Percentiles rank a stretch among this genome's conserved stretches.
Evolutionary conservation across 2,797 vertebrate genomes (phyloP).

Genomic region (Poliocrania exsul): DNA sequence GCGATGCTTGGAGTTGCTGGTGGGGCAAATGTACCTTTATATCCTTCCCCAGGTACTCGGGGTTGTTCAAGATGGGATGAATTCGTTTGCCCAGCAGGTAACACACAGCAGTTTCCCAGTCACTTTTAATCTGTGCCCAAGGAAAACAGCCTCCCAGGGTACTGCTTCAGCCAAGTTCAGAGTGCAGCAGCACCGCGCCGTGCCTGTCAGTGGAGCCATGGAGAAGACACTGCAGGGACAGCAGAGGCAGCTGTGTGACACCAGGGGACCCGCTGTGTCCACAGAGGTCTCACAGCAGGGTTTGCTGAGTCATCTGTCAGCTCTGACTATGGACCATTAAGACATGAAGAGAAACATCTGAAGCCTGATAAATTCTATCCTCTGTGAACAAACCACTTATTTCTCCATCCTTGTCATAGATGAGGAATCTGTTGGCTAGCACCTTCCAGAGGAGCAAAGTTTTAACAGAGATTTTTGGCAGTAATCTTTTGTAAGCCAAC

Average conservation of each 20-base stretch:
- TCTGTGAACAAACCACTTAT: not conserved
- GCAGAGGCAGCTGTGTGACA: not conserved
- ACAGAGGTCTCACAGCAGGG: rapidly evolving
- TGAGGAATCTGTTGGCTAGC: not conserved
- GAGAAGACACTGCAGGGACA: not conserved
- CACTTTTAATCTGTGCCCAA: not conserved
- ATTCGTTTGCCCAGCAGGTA: not conserved
- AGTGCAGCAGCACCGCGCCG: rapidly evolving
- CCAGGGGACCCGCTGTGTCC: rapidly evolving
- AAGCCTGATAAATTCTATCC: not conserved
- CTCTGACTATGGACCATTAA: not conserved
- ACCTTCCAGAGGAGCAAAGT: not conserved
- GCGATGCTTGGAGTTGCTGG: not conserved
- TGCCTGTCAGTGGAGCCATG: rapidly evolving
- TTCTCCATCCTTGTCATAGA: not conserved
- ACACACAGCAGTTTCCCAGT: not conserved
- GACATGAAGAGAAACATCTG: not conserved
- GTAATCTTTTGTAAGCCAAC: not conserved
- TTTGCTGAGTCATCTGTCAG: not conserved
- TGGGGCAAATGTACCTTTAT: not conserved
- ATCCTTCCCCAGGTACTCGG: not conserved
- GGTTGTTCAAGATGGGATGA: not conserved
- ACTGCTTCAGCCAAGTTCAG: not conserved
- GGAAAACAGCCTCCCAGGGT: not conserved
- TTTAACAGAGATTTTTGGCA: not conserved